Percentiles rank a stretch among this genome's conserved stretches.
Evolutionary conservation across 2,113 vertebrate species (phyloP).

Genomic region (Ctenodactylus gundi): DNA sequence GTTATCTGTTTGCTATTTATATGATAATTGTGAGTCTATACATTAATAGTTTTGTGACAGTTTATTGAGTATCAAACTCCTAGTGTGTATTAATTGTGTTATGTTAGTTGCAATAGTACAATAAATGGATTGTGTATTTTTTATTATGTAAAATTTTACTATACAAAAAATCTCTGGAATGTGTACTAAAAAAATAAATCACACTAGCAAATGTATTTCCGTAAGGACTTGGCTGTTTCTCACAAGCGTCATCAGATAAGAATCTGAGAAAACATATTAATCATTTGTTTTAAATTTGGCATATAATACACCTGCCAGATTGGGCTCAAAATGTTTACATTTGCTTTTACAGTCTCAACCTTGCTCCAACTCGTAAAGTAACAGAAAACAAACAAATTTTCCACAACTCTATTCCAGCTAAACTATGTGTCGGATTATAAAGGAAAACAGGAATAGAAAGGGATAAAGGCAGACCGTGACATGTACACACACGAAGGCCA

Average conservation of each 20-base stretch:
- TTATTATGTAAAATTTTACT: not conserved
- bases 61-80: too few species aligned
- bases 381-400: constrained; percentile 46
- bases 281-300: constrained; percentile 53
- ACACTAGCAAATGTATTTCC: not conserved
- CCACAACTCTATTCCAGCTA: constrained; percentile 44
- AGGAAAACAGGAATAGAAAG: not conserved
- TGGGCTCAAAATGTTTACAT: constrained; percentile 34
- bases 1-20: not conserved
- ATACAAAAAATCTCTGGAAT: not conserved
- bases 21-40: not conserved
- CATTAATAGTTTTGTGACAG: too few species aligned
- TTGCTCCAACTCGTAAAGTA: constrained; percentile 50
- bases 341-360: constrained; percentile 46
- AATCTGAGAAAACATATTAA: constrained; percentile 26
- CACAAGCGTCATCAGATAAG: constrained; percentile 23
- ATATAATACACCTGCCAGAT: constrained; percentile 51
- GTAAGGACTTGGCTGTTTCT: constrained; percentile 5
- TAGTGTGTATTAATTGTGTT: not conserved
- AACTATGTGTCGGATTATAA: not conserved
- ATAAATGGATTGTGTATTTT: not conserved
- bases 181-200: constrained; percentile 24
- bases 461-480: not conserved
- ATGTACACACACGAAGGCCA: not conserved
- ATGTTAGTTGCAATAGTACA: not conserved